phyloP scores from a whole-genome alignment of 2,888 invertebrate genomes.

The Nomada ferruginata region DNA sequence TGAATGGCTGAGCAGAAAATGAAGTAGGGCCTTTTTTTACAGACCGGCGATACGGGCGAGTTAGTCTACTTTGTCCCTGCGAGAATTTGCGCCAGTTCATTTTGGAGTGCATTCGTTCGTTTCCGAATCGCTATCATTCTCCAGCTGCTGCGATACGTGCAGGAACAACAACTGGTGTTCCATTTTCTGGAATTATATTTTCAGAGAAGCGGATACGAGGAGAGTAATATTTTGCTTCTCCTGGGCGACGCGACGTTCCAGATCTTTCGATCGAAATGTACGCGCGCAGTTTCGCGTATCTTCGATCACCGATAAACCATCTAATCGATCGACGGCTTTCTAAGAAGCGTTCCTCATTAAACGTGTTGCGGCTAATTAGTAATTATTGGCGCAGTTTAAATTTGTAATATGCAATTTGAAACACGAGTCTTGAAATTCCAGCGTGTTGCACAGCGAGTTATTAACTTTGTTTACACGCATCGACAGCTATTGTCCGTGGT shows the following conservation, averaged over 20 bases:
- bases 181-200: conserved; percentile 11
- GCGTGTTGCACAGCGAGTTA: not conserved
- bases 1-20: too few species aligned
- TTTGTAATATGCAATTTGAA: too few species aligned
- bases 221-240: conserved; percentile 14
- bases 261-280: not conserved
- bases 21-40: too few species aligned
- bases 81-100: not conserved
- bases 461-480: conserved; percentile 13
- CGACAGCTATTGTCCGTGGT: not conserved
- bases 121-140: conserved; percentile 8
- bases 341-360: too few species aligned
- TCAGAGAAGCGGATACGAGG: not conserved
- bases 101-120: conserved; percentile 10
- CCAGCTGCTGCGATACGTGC: conserved; percentile 1
- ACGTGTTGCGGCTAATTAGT: too few species aligned
- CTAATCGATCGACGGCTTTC: not conserved
- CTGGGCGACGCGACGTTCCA: not conserved
- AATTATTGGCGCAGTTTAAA: too few species aligned
- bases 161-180: not conserved
- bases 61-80: not conserved
- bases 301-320: not conserved
- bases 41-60: not conserved
- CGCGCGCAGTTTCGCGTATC: too few species aligned
- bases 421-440: too few species aligned